Evolutionary conservation across 2,888 invertebrate species (phyloP).

Genomic region (Chelonus formosanus): DNA sequence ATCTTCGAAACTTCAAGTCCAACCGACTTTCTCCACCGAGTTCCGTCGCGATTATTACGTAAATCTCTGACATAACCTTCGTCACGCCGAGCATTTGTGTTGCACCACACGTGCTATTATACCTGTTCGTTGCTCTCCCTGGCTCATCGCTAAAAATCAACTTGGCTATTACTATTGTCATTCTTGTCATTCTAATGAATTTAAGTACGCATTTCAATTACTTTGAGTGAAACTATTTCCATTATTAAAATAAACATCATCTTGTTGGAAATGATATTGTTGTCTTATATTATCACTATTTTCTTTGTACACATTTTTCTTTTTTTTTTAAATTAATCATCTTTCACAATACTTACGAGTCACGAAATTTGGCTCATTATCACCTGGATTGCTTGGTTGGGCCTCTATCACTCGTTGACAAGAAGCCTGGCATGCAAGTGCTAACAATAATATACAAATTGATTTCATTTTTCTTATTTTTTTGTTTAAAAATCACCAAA

Average conservation of each 20-base stretch:
- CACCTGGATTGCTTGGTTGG: slow-evolving; percentile 37
- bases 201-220: too few relatives aligned
- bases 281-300: background rate
- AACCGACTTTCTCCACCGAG: slow-evolving; percentile 47
- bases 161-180: slow-evolving; percentile 19
- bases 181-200: background rate
- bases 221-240: too few relatives aligned
- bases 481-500: too few relatives aligned
- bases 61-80: slow-evolving; percentile 64
- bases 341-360: slow-evolving; percentile 54
- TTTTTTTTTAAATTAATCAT: slow-evolving; percentile 8
- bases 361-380: slow-evolving; percentile 56
- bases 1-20: slow-evolving; percentile 41
- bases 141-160: slow-evolving; percentile 14
- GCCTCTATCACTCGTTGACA: slow-evolving; percentile 31
- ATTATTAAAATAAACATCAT: too few relatives aligned
- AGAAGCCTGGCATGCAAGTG: slow-evolving; percentile 35
- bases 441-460: slow-evolving; percentile 42
- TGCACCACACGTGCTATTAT: slow-evolving; percentile 54
- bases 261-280: too few relatives aligned
- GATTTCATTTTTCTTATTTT: slow-evolving; percentile 30
- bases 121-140: slow-evolving; percentile 27
- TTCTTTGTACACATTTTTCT: background rate
- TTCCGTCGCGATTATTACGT: slow-evolving; percentile 53
- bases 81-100: slow-evolving; percentile 54